Percentiles rank a stretch among this genome's conserved stretches.
Conservation (phyloP, 2,888 invertebrate genomes). For the Zygaena filipendulae region DNA sequence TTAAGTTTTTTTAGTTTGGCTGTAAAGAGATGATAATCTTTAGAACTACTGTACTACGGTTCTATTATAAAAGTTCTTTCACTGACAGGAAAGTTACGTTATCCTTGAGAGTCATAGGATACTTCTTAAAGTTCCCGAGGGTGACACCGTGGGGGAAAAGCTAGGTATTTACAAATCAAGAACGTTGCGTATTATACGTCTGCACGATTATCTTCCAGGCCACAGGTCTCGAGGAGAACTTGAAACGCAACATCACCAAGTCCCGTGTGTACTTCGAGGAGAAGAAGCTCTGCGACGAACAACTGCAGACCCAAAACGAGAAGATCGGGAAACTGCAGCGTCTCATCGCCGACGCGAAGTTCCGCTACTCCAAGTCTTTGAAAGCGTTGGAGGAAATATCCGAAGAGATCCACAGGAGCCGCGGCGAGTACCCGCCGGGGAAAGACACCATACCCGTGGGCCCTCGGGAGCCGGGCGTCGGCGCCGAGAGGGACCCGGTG, state of each 20-base stretch:
- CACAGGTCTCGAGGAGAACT: slow-evolving; percentile 83
- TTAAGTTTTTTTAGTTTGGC: too few relatives aligned
- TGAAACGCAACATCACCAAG: slow-evolving; percentile 84
- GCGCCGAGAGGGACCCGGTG: slow-evolving; percentile 72
- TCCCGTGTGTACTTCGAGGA: slow-evolving; percentile 93
- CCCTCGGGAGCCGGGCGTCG: slow-evolving; percentile 78
- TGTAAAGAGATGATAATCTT: too few relatives aligned
- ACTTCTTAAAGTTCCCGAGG: too few relatives aligned
- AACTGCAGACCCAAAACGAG: slow-evolving; percentile 85
- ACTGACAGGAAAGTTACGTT: too few relatives aligned
- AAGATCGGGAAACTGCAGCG: slow-evolving; percentile 85
- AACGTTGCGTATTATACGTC: too few relatives aligned
- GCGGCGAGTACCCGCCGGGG: slow-evolving; percentile 62
- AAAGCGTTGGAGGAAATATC: slow-evolving; percentile 90
- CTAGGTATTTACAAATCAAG: too few relatives aligned
- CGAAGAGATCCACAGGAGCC: slow-evolving; percentile 86
- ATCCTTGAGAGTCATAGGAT: too few relatives aligned
- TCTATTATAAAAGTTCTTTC: too few relatives aligned
- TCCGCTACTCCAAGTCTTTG: slow-evolving; percentile 83
- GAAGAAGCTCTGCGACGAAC: slow-evolving; percentile 86
- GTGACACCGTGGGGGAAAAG: too few relatives aligned
- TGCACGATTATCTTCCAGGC: slow-evolving; percentile 57
- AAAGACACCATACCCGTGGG: slow-evolving; percentile 58
- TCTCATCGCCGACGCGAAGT: slow-evolving; percentile 82
- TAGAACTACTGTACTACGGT: too few relatives aligned